Evolutionary conservation across 2,797 vertebrate genomes (phyloP).

Genomic region (Dendrocincla fuliginosa): DNA sequence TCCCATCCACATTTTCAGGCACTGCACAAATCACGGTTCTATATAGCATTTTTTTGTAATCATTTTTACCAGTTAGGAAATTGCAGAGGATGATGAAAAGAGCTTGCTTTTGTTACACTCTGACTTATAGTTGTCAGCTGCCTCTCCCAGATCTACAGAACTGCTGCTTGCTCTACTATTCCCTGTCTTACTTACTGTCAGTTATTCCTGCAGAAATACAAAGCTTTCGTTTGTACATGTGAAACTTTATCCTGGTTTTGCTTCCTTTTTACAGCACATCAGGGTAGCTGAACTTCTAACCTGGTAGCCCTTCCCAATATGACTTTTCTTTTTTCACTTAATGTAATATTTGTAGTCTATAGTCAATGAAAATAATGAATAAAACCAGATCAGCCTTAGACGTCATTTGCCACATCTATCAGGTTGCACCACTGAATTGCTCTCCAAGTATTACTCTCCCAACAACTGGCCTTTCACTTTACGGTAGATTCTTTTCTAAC

Average conservation of each 20-base stretch:
- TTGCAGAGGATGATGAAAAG: not conserved
- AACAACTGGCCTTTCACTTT: not conserved
- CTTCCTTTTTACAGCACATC: not conserved
- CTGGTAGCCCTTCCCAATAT: not conserved
- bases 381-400: not conserved
- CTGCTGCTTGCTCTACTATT: not conserved
- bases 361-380: not conserved
- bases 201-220: not conserved
- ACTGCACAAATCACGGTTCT: not conserved
- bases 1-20: rapidly evolving
- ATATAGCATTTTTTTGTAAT: not conserved
- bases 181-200: not conserved
- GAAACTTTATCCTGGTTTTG: not conserved
- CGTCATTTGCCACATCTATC: not conserved
- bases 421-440: not conserved
- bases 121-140: not conserved
- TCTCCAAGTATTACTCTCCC: not conserved
- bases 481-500: not conserved
- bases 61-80: not conserved
- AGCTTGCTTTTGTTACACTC: not conserved
- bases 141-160: not conserved
- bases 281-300: not conserved
- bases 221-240: not conserved
- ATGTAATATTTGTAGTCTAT: not conserved
- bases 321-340: not conserved